Percentiles rank a stretch among this genome's conserved stretches.
These are phyloP conservation scores for Echeneis naucrates DNA, from an alignment of 2,797 vertebrate genomes.

Conservation along the genomic window DNA sequence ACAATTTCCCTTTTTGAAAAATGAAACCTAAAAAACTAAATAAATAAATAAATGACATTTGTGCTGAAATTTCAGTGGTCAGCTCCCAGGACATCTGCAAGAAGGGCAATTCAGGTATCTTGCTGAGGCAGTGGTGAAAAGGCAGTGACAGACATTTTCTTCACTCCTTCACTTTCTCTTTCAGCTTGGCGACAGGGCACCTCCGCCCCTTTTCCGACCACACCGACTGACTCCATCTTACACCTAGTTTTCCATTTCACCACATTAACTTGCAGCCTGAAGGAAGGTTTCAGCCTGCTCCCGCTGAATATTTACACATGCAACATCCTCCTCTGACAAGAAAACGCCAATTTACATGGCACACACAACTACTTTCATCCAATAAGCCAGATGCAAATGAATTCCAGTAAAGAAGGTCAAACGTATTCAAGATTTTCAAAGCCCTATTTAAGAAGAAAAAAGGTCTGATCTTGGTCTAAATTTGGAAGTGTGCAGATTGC, in stretches of 20 bases:
- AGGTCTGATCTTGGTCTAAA: conserved; percentile 44
- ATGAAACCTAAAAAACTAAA: conserved; percentile 62
- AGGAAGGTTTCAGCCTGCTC: conserved; percentile 42
- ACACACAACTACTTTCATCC: conserved; percentile 62
- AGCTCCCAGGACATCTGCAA: conserved; percentile 38
- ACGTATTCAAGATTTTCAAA: conserved; percentile 63
- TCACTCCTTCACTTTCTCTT: conserved; percentile 28
- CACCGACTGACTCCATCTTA: conserved; percentile 18
- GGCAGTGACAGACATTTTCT: conserved; percentile 33
- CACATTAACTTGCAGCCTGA: conserved; percentile 56
- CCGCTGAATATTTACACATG: conserved; percentile 70
- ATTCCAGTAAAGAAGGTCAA: conserved; percentile 74
- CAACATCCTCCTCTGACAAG: conserved; percentile 51
- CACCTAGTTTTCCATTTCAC: conserved; percentile 40
- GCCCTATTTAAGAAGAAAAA: conserved; percentile 44
- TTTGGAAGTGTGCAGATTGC: conserved; percentile 35
- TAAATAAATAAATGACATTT: no score
- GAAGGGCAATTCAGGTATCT: conserved; percentile 37
- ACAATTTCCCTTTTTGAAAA: conserved; percentile 34
- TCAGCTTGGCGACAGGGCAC: neutral
- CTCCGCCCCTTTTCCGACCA: conserved; percentile 40
- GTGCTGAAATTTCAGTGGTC: conserved; percentile 49
- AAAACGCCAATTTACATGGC: conserved; percentile 67
- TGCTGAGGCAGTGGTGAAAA: conserved; percentile 41
- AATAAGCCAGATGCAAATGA: conserved; percentile 74